Evolutionary conservation across 2,113 vertebrate species (phyloP).

Genomic region (Takifugu flavidus): DNA sequence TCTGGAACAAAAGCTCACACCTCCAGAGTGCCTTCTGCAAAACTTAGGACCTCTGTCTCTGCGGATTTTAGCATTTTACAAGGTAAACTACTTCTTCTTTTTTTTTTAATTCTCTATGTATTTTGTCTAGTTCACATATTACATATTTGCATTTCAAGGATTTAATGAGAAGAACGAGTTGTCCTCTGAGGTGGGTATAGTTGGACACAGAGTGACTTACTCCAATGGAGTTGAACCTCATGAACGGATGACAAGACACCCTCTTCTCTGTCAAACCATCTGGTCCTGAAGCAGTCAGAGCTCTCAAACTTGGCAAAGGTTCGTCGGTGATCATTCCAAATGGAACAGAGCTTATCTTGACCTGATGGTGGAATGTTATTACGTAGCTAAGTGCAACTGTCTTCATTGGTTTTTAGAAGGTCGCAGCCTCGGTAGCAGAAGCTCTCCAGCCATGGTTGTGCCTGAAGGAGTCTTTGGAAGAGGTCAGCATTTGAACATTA

Average conservation of each 20-base stretch:
- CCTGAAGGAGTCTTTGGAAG: slow-evolving; percentile 83
- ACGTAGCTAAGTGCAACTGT: not conserved
- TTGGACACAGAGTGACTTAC: slow-evolving; percentile 77
- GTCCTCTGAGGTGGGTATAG: slow-evolving; percentile 68
- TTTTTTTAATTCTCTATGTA: not conserved
- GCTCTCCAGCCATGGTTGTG: slow-evolving; percentile 59
- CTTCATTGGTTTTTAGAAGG: slow-evolving; percentile 54
- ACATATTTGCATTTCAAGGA: slow-evolving; percentile 39
- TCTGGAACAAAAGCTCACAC: slow-evolving; percentile 71
- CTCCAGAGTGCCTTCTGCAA: slow-evolving; percentile 68
- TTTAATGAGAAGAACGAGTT: slow-evolving; percentile 53
- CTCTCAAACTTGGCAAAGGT: slow-evolving; percentile 79
- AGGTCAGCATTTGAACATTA: slow-evolving; percentile 59
- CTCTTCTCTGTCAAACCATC: slow-evolving; percentile 53
- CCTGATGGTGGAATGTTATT: not conserved
- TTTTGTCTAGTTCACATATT: not conserved
- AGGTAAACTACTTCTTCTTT: slow-evolving; percentile 74
- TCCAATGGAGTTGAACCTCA: slow-evolving; percentile 72
- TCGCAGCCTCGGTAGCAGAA: slow-evolving; percentile 55
- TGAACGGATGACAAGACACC: slow-evolving; percentile 67
- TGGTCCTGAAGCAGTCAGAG: slow-evolving; percentile 69
- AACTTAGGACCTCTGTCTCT: slow-evolving; percentile 57
- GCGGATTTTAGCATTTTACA: slow-evolving; percentile 64
- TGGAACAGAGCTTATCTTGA: not conserved
- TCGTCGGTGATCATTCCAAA: slow-evolving; percentile 29